phyloP scores from a whole-genome alignment of 2,797 vertebrate genomes.

The Zalophus californianus region DNA sequence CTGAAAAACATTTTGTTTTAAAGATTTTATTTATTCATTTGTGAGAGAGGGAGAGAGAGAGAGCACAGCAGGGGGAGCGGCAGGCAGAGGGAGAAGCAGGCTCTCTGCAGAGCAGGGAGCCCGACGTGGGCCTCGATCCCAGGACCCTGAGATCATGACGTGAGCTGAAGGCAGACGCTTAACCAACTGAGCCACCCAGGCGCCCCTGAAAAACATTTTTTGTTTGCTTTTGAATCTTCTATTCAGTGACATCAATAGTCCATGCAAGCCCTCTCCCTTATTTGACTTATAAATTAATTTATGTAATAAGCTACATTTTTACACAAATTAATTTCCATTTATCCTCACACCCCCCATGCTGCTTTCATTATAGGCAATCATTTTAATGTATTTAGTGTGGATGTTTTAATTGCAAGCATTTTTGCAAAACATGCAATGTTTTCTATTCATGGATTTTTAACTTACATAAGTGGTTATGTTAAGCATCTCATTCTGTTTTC shows the following conservation, averaged over 20 bases:
- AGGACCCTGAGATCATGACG: no score
- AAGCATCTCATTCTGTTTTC: not conserved
- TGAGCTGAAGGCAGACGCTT: no score
- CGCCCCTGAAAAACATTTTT: not conserved
- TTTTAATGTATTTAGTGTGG: not conserved
- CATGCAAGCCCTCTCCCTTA: not conserved
- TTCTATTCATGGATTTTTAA: slow-evolving; percentile 3
- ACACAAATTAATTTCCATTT: not conserved
- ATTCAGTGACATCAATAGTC: not conserved
- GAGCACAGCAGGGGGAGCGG: no score
- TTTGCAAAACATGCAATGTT: not conserved
- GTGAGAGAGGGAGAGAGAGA: no score
- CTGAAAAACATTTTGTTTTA: not conserved
- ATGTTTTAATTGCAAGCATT: not conserved
- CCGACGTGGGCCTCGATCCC: no score
- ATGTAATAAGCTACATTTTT: not conserved
- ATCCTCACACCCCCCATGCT: not conserved
- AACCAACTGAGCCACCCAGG: no score
- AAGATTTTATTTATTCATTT: no score
- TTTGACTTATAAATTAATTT: not conserved
- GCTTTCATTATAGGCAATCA: not conserved
- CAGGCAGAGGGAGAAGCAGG: no score
- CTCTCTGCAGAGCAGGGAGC: no score
- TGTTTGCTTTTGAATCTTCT: slow-evolving; percentile 18
- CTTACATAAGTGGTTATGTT: not conserved